Percentiles rank a stretch among this genome's conserved stretches.
phyloP scores from a whole-genome alignment of 2,888 invertebrate species.

The Mythimna pallens region DNA sequence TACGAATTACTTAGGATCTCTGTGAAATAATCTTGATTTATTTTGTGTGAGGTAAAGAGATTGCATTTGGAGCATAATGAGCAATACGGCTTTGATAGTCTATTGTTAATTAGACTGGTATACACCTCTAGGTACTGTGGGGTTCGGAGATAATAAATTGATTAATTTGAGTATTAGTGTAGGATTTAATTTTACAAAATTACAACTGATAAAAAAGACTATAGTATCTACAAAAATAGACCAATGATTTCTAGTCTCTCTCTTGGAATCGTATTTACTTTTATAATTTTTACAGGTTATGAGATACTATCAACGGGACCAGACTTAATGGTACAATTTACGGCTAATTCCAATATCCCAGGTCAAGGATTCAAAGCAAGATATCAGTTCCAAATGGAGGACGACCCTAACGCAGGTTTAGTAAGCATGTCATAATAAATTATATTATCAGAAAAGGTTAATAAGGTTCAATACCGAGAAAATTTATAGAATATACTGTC shows the following conservation, averaged over 20 bases:
- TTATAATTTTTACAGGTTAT: conserved; percentile 86
- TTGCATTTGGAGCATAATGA: background rate
- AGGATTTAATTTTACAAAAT: no score
- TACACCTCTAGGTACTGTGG: no score
- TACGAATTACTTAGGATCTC: conserved; percentile 67
- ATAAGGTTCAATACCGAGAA: background rate
- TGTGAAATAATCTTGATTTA: conserved; percentile 10
- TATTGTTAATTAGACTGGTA: background rate
- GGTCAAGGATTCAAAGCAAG: conserved; percentile 95
- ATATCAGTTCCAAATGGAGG: conserved; percentile 93
- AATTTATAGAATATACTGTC: background rate
- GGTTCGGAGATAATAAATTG: no score
- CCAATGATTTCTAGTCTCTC: no score
- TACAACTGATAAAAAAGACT: no score
- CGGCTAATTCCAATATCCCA: conserved; percentile 94
- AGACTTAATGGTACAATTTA: conserved; percentile 95
- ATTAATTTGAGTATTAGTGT: no score
- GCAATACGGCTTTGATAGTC: background rate
- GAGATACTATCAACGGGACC: conserved; percentile 95
- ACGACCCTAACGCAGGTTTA: conserved; percentile 85
- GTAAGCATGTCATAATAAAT: conserved; percentile 77
- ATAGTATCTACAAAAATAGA: no score
- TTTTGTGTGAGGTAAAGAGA: background rate
- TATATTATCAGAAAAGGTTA: conserved; percentile 9
- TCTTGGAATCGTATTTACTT: background rate